Percentiles rank a stretch among this genome's conserved stretches.
Evolutionary conservation across 1,140 invertebrate species (phyloP).

Genomic region (Papilio helenus): DNA sequence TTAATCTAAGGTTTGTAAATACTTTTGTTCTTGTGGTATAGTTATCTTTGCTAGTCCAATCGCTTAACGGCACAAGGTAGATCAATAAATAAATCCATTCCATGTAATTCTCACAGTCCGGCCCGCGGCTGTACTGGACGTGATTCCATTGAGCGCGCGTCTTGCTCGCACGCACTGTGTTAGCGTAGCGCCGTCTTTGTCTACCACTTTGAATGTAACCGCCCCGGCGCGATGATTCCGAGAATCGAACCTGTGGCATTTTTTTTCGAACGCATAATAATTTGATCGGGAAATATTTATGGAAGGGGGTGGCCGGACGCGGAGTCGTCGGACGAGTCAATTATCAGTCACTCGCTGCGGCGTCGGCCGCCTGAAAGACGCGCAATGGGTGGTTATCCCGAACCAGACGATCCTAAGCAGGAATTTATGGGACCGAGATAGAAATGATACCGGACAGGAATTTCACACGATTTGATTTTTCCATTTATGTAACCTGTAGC

Average conservation of each 20-base stretch:
- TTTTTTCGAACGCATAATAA: constrained; percentile 80
- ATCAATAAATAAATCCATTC: constrained; percentile 81
- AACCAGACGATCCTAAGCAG: constrained; percentile 61
- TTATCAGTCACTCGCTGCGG: constrained; percentile 68
- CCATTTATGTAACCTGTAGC: background rate
- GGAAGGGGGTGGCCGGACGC: constrained; percentile 78
- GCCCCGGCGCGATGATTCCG: constrained; percentile 69
- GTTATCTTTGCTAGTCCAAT: constrained; percentile 55
- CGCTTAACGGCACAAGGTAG: constrained; percentile 68
- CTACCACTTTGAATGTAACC: constrained; percentile 73
- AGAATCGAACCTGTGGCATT: constrained; percentile 77
- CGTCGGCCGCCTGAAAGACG: constrained; percentile 67
- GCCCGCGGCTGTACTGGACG: constrained; percentile 65
- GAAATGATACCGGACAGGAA: constrained; percentile 59
- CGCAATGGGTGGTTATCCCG: constrained; percentile 75
- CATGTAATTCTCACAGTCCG: constrained; percentile 79
- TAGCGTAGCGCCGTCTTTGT: constrained; percentile 50
- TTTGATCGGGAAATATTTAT: constrained; percentile 83
- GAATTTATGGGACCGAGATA: constrained; percentile 74
- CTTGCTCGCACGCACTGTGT: constrained; percentile 48
- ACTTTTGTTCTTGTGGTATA: constrained; percentile 21
- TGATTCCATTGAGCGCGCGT: constrained; percentile 72
- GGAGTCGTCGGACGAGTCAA: constrained; percentile 76
- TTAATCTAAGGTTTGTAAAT: background rate
- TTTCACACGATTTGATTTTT: constrained; percentile 60